phyloP scores from a whole-genome alignment of 2,888 invertebrate species.

The Habrosyne pyritoides region DNA sequence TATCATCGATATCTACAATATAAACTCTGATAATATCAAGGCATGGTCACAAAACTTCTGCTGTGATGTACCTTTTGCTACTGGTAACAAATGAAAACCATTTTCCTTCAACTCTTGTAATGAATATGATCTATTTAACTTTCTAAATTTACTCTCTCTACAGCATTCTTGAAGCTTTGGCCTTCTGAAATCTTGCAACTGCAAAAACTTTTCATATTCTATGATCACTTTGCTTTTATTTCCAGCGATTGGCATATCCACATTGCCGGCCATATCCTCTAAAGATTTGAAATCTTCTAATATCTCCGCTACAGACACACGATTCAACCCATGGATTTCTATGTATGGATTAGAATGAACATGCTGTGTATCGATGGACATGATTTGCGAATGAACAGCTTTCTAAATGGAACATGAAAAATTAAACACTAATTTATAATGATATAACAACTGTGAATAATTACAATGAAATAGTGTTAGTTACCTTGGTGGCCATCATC shows the following conservation, averaged over 20 bases:
- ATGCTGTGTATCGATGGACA: conserved; percentile 52
- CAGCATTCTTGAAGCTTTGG: conserved; percentile 53
- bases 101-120: conserved; percentile 56
- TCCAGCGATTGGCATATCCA: conserved; percentile 29
- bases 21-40: conserved; percentile 66
- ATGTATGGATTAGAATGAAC: conserved; percentile 34
- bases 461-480: conserved; percentile 7
- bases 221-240: conserved; percentile 17
- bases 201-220: conserved; percentile 40
- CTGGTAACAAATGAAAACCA: conserved; percentile 49
- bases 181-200: conserved; percentile 64
- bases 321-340: conserved; percentile 32
- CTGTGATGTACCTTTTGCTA: conserved; percentile 28
- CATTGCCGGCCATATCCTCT: conserved; percentile 41
- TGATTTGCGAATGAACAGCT: conserved; percentile 52
- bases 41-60: conserved; percentile 45
- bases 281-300: conserved; percentile 63
- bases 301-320: conserved; percentile 52
- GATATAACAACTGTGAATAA: not conserved
- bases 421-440: conserved; percentile 21
- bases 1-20: conserved; percentile 51
- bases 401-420: conserved; percentile 59
- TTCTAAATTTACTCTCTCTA: conserved; percentile 42
- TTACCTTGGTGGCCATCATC: conserved; percentile 95
- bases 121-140: conserved; percentile 58